These are phyloP conservation scores for Pituophis catenifer DNA, from an alignment of 2,113 vertebrate genomes.

Conservation along the genomic window DNA sequence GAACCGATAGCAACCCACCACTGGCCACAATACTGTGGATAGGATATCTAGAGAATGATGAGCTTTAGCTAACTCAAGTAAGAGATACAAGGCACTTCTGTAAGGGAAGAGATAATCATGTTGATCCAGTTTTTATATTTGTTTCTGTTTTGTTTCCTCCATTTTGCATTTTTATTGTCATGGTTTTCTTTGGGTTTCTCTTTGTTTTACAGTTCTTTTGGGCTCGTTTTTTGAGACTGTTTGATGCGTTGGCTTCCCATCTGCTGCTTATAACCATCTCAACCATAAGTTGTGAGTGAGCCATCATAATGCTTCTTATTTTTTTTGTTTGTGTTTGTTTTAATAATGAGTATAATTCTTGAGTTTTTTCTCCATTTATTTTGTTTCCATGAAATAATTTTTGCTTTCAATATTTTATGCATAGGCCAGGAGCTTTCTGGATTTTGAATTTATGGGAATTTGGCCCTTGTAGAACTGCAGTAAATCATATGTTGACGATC, in stretches of 20 bases:
- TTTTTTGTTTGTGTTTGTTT: slow-evolving; percentile 63
- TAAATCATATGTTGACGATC: slow-evolving; percentile 7
- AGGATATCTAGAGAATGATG: neutral
- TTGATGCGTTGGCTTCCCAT: slow-evolving; percentile 80
- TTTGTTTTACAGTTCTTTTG: slow-evolving; percentile 90
- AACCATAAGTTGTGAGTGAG: slow-evolving; percentile 83
- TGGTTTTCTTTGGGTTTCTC: slow-evolving; percentile 75
- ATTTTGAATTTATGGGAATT: slow-evolving; percentile 9
- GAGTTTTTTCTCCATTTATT: slow-evolving; percentile 49
- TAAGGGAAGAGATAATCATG: slow-evolving; percentile 1
- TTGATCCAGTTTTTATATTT: slow-evolving; percentile 54
- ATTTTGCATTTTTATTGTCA: slow-evolving; percentile 67
- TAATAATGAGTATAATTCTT: slow-evolving; percentile 49
- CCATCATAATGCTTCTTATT: slow-evolving; percentile 68
- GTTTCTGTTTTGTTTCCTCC: slow-evolving; percentile 60
- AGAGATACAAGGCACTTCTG: slow-evolving; percentile 3
- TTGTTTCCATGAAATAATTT: slow-evolving; percentile 46
- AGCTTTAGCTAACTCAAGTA: neutral
- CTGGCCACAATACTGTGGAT: neutral
- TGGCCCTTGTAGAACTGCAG: slow-evolving; percentile 2
- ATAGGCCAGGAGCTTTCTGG: slow-evolving; percentile 35
- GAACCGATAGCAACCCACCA: too few species aligned
- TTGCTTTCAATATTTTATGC: slow-evolving; percentile 33
- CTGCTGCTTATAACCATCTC: slow-evolving; percentile 74
- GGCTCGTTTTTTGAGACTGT: slow-evolving; percentile 78